Percentiles rank a stretch among this genome's conserved stretches.
phyloP scores from a whole-genome alignment of 2,888 invertebrate species.

The Mythimna vitellina region DNA sequence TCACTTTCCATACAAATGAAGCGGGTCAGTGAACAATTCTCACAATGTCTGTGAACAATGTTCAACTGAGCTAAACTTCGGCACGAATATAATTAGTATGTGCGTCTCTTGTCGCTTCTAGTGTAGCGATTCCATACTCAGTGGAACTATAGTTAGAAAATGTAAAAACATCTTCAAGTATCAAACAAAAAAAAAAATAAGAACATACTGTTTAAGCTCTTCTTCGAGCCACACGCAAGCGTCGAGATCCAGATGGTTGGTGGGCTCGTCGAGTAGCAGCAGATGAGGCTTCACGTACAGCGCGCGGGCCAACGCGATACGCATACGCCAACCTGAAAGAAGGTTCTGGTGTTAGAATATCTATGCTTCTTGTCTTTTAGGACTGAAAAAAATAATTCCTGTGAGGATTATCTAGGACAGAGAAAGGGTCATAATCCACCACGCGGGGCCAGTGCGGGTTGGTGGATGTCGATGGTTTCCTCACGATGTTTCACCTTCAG shows the following conservation, averaged over 20 bases:
- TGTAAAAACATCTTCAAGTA: no score
- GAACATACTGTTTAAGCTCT: constrained; percentile 95
- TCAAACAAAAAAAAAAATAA: no score
- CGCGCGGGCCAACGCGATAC: constrained; percentile 98
- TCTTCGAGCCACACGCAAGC: constrained; percentile 99
- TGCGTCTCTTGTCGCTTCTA: neutral
- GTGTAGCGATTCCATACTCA: neutral
- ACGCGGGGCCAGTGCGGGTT: no score
- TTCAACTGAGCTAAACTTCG: neutral
- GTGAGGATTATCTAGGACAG: no score
- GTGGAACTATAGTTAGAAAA: neutral
- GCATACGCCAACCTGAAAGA: constrained; percentile 97
- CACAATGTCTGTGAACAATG: no score
- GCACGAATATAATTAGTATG: neutral
- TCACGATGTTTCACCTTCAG: no score
- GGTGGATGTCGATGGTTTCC: no score
- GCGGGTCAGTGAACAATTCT: no score
- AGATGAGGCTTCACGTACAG: constrained; percentile 99
- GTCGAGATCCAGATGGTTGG: constrained; percentile 99
- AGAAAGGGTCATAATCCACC: no score
- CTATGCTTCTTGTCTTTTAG: no score
- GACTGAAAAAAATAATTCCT: no score
- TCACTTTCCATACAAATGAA: neutral
- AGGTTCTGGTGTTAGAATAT: neutral
- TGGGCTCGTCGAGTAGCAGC: constrained; percentile 98